These are phyloP conservation scores for Plebejus argus DNA, from an alignment of 2,888 invertebrate species.

Conservation along the genomic window DNA sequence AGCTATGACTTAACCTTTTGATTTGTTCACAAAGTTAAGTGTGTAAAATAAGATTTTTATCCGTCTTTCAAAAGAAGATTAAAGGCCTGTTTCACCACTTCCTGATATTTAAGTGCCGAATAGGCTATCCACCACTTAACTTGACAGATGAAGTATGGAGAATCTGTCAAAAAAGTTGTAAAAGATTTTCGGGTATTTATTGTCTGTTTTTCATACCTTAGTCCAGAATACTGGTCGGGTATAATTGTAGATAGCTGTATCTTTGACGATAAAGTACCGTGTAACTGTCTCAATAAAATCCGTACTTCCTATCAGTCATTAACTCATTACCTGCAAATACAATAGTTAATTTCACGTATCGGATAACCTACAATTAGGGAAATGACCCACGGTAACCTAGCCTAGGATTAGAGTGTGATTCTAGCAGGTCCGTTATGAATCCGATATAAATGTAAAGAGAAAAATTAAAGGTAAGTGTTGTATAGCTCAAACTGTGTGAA, in stretches of 20 bases:
- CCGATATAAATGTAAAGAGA: background rate
- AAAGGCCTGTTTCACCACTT: too few relatives aligned
- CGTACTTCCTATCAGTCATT: constrained; percentile 16
- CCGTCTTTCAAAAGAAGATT: too few relatives aligned
- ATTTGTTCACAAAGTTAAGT: too few relatives aligned
- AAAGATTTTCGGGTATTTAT: too few relatives aligned
- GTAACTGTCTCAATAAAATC: background rate
- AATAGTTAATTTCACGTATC: constrained; percentile 6
- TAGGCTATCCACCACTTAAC: too few relatives aligned
- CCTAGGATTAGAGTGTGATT: background rate
- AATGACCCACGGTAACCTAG: background rate
- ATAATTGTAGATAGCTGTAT: background rate
- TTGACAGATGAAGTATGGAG: too few relatives aligned
- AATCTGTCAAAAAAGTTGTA: too few relatives aligned
- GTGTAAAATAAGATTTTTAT: too few relatives aligned
- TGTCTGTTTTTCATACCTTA: background rate
- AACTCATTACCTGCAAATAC: background rate
- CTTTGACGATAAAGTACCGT: background rate
- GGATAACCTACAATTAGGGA: background rate
- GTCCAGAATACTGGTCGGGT: background rate
- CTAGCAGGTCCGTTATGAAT: background rate
- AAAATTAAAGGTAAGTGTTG: background rate
- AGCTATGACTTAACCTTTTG: too few relatives aligned
- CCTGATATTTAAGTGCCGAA: too few relatives aligned
- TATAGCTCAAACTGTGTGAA: background rate